Evolutionary conservation across 1,140 invertebrate species (phyloP).

Genomic region (Drosophila erecta): DNA sequence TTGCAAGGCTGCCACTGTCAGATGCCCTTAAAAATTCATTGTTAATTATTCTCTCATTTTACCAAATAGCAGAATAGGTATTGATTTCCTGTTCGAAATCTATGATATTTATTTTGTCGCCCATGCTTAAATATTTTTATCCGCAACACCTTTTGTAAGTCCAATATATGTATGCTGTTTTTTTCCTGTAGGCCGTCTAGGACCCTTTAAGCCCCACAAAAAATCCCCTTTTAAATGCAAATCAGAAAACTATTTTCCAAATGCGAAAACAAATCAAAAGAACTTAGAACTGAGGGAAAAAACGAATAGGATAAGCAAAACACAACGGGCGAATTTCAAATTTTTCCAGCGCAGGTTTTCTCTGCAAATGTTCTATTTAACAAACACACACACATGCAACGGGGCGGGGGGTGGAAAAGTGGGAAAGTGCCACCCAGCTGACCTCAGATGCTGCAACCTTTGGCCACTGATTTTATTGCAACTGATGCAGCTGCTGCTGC

Average conservation of each 20-base stretch:
- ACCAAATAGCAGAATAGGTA: no score
- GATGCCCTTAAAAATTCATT: not conserved
- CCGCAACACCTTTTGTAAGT: not conserved
- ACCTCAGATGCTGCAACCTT: slow-evolving; percentile 80
- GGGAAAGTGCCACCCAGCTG: slow-evolving; percentile 64
- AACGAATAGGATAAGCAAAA: slow-evolving; percentile 30
- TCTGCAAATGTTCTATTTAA: slow-evolving; percentile 77
- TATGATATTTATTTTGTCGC: no score
- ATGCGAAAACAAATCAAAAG: slow-evolving; percentile 34
- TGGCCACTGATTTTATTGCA: slow-evolving; percentile 82
- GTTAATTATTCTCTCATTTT: not conserved
- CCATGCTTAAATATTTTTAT: no score
- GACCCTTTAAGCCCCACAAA: slow-evolving; percentile 29
- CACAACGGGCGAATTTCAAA: slow-evolving; percentile 68
- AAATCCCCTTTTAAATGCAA: slow-evolving; percentile 77
- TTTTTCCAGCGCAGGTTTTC: slow-evolving; percentile 68
- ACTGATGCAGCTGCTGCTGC: slow-evolving; percentile 71
- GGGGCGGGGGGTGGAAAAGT: not conserved
- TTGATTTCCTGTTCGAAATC: no score
- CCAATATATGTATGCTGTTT: slow-evolving; percentile 19
- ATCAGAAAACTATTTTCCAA: slow-evolving; percentile 73
- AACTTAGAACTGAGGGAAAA: slow-evolving; percentile 12
- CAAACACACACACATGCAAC: slow-evolving; percentile 41
- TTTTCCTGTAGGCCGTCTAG: slow-evolving; percentile 2
- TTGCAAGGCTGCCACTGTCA: not conserved